phyloP scores from a whole-genome alignment of 1,140 invertebrate genomes.

The Drosophila hydei region DNA sequence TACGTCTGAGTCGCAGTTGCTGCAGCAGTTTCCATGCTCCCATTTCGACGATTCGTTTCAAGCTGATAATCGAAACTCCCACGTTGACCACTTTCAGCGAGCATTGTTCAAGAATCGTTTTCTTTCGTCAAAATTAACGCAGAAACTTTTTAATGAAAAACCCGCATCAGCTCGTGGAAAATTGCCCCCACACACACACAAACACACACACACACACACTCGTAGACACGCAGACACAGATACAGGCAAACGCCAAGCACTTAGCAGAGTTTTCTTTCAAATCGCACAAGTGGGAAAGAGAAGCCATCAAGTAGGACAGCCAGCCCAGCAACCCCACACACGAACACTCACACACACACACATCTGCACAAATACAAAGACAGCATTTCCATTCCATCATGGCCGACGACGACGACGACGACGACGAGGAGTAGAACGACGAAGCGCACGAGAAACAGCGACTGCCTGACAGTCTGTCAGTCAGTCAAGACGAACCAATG shows the following conservation, averaged over 20 bases:
- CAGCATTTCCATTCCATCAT: constrained; percentile 68
- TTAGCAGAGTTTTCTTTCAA: constrained; percentile 51
- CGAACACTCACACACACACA: constrained; percentile 18
- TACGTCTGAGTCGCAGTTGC: neutral
- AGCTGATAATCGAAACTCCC: constrained; percentile 57
- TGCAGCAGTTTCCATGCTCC: constrained; percentile 10
- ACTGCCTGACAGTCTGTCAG: constrained; percentile 70
- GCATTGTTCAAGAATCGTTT: constrained; percentile 54
- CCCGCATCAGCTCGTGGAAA: constrained; percentile 57
- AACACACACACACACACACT: constrained; percentile 14
- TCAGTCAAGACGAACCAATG: constrained; percentile 43
- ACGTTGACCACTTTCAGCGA: constrained; percentile 30
- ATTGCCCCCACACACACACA: constrained; percentile 27
- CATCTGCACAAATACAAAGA: constrained; percentile 32
- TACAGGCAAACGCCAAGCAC: constrained; percentile 26
- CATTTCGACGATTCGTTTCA: constrained; percentile 20
- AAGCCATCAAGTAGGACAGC: constrained; percentile 37
- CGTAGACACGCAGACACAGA: neutral
- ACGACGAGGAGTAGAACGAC: constrained; percentile 25
- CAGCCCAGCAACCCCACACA: constrained; percentile 33
- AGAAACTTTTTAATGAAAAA: constrained; percentile 80
- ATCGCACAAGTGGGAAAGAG: constrained; percentile 39
- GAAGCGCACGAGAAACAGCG: constrained; percentile 38
- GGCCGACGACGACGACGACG: constrained; percentile 53
- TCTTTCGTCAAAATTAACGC: constrained; percentile 74